Evolutionary conservation across 1,140 invertebrate genomes (phyloP).

Genomic region (Anastrepha obliqua): DNA sequence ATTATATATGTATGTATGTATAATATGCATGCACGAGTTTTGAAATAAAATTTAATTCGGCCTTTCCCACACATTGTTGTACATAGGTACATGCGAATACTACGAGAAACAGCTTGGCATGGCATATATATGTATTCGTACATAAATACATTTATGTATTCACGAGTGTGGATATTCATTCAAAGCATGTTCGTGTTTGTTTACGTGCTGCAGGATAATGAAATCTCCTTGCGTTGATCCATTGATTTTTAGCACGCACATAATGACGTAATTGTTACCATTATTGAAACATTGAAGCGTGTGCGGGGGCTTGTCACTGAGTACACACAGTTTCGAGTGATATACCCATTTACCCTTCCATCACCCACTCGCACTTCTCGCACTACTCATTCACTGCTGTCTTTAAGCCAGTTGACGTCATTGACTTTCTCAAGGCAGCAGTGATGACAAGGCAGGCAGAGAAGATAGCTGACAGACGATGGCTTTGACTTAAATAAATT

Average conservation of each 20-base stretch:
- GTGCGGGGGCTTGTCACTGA: not conserved
- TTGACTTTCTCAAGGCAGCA: not conserved
- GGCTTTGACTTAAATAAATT: not conserved
- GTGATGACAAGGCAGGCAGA: not conserved
- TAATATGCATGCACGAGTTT: too few species aligned
- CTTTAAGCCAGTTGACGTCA: not conserved
- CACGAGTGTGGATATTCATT: too few species aligned
- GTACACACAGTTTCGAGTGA: not conserved
- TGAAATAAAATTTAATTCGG: too few species aligned
- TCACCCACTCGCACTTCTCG: too few species aligned
- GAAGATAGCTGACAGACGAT: not conserved
- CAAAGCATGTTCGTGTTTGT: too few species aligned
- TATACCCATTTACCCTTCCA: too few species aligned
- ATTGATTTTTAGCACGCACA: not conserved
- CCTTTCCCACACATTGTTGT: too few species aligned
- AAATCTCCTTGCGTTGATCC: not conserved
- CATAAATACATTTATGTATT: too few species aligned
- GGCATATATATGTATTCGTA: too few species aligned
- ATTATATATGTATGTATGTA: too few species aligned
- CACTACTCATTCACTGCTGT: not conserved
- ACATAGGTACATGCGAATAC: too few species aligned
- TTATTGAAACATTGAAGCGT: not conserved
- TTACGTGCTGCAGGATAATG: not conserved
- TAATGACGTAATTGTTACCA: not conserved
- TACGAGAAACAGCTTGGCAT: too few species aligned